Evolutionary conservation across 2,797 vertebrate species (phyloP).

Genomic region (Darevskia mixta): DNA sequence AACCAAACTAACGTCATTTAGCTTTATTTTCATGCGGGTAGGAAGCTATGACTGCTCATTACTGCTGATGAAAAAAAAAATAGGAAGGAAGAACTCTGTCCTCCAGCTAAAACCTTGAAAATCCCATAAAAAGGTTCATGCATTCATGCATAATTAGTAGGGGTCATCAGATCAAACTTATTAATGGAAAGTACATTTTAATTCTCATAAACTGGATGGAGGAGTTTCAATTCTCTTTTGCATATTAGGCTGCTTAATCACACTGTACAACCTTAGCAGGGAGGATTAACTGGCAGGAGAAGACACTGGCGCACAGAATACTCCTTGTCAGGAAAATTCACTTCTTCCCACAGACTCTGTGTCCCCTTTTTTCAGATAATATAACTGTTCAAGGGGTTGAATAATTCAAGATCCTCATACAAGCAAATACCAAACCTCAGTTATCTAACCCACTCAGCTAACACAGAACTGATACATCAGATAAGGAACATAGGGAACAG

Average conservation of each 20-base stretch:
- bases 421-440: background rate
- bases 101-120: slow-evolving; percentile 37
- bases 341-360: slow-evolving; percentile 6
- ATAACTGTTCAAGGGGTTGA: background rate
- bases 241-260: background rate
- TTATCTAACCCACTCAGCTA: background rate
- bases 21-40: slow-evolving; percentile 1
- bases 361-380: too few species aligned
- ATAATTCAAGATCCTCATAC: background rate
- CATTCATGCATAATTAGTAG: slow-evolving; percentile 23
- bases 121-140: slow-evolving; percentile 17
- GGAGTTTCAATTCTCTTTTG: background rate
- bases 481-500: background rate
- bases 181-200: slow-evolving; percentile 25
- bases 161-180: slow-evolving; percentile 21
- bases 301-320: accelerated
- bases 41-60: background rate
- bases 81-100: background rate
- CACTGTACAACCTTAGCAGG: slow-evolving; percentile 25
- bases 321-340: background rate
- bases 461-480: background rate
- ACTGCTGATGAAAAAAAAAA: background rate
- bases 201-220: background rate
- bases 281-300: background rate
- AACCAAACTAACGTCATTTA: background rate